A percentile compares a stretch with the other conserved stretches of the same genome.
Evolutionary conservation across 2,113 vertebrate species (phyloP).

Genomic region (Oostethus manadensis): DNA sequence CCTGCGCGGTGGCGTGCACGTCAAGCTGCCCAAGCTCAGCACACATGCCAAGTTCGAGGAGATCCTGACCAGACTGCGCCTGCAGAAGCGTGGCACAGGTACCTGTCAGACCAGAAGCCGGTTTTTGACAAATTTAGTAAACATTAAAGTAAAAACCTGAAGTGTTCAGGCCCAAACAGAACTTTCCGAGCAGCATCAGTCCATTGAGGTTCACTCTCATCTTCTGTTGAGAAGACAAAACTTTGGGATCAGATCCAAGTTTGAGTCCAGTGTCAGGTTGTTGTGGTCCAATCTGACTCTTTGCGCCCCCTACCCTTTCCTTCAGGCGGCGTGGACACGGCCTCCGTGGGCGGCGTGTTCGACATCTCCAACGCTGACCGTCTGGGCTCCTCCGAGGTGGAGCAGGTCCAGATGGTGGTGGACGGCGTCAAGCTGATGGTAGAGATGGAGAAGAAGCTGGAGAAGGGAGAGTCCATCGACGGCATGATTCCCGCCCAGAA

Average conservation of each 20-base stretch:
- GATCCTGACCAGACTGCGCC: slow-evolving; percentile 85
- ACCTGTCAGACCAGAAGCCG: too few species aligned
- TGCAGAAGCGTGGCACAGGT: slow-evolving; percentile 98
- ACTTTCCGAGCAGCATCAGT: too few species aligned
- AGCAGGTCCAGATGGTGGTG: slow-evolving; percentile 93
- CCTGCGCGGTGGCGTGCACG: slow-evolving; percentile 88
- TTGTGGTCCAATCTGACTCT: too few species aligned
- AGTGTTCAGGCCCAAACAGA: too few species aligned
- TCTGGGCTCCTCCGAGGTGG: slow-evolving; percentile 90
- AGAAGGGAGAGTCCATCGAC: slow-evolving; percentile 88
- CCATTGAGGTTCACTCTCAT: too few species aligned
- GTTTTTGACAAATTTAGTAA: not conserved
- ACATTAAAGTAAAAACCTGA: too few species aligned
- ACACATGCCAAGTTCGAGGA: slow-evolving; percentile 91
- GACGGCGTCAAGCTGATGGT: slow-evolving; percentile 96
- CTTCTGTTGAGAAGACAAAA: too few species aligned
- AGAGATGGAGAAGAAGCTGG: slow-evolving; percentile 97
- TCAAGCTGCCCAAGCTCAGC: slow-evolving; percentile 87
- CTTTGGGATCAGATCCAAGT: too few species aligned
- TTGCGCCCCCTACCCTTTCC: not conserved
- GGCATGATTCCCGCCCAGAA: slow-evolving; percentile 96
- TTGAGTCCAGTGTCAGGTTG: too few species aligned
- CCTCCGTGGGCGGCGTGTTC: slow-evolving; percentile 86
- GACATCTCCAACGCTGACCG: slow-evolving; percentile 96
- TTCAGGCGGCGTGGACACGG: slow-evolving; percentile 93